Evolutionary conservation across 2,888 invertebrate species (phyloP).

Genomic region (Dolomedes plantarius): DNA sequence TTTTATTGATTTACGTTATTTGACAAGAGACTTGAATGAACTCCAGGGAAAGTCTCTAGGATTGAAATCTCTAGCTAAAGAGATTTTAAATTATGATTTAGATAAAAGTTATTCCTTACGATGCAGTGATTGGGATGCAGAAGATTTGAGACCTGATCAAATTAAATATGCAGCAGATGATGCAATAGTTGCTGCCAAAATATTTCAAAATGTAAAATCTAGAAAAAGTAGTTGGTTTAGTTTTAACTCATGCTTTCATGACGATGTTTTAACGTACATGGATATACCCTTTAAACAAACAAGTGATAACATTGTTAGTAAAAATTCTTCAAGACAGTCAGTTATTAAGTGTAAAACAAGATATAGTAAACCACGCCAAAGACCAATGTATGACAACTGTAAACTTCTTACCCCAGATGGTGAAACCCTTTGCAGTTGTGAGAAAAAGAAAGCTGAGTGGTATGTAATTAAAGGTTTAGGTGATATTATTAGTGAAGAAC

Average conservation of each 20-base stretch:
- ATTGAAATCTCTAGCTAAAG: constrained; percentile 82
- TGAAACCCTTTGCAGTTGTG: constrained; percentile 85
- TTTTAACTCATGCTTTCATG: background rate
- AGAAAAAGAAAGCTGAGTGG: constrained; percentile 86
- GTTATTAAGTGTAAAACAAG: constrained; percentile 74
- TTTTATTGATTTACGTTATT: constrained; percentile 83
- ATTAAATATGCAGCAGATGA: constrained; percentile 86
- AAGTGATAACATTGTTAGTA: background rate
- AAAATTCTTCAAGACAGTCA: background rate
- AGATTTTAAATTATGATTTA: constrained; percentile 81
- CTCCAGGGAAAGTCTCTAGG: constrained; percentile 79
- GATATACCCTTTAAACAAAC: constrained; percentile 32
- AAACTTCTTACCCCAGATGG: constrained; percentile 86
- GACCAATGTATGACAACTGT: constrained; percentile 87
- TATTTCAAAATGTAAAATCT: constrained; percentile 78
- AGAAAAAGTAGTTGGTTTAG: constrained; percentile 16
- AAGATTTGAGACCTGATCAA: constrained; percentile 81
- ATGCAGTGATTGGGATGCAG: constrained; percentile 86
- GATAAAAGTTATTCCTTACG: constrained; percentile 84
- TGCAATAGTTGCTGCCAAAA: constrained; percentile 83
- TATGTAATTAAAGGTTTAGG: constrained; percentile 79
- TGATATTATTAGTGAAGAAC: constrained; percentile 79
- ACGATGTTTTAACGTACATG: constrained; percentile 18
- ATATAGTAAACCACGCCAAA: constrained; percentile 78
- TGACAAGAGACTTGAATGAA: constrained; percentile 78